Evolutionary conservation across 1,140 invertebrate genomes (phyloP), one percentile per base, ranked within the genome.

Genomic region (Planococcus citri): DNA sequence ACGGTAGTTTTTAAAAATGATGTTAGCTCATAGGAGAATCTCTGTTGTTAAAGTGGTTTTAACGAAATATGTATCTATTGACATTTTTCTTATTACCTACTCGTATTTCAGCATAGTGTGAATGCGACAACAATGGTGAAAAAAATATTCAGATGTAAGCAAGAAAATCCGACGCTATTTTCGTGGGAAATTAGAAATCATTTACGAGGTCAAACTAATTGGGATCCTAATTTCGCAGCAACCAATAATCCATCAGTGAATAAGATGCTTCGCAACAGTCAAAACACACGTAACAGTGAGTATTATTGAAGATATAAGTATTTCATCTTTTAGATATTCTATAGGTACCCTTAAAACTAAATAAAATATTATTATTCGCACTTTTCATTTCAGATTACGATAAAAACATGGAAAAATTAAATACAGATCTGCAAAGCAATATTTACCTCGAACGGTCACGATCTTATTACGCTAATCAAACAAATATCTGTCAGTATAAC

Each of bases 101-200:
- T 64, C 37, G 70, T 77, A 73, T 75, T 75, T 76, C 84, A 84
- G 71, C 84, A 92, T 89, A 91, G 94, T 91, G 91, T 94, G 68
- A 91, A 92, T 67, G 94, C 92, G 21, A 92, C 92, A 14, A 91
- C 91, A 0, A 91, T 95, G 0, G 92, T 95, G 0, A 91, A 92
- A 79, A 92, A 92, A 81, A 95, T 95, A 72, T 83, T 95, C 17
- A 85, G 91, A 3, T 85, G 92, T 75, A 95, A 95, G 76, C 89
- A 92, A 75, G 92, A 95, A 76, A 93, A 95, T 77, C 91, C 92
- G 0, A 89, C 89, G 4, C 89, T 95, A 86, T 95, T 95, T 75
- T 91, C 91, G 12, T 94, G 91, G 91, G 93, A 95, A 80, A 95
- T 95, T 68, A 82, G 92, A 0, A 92, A 95, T 76, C 85, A 90